Conservation (phyloP, 2,797 vertebrate species). For the Sebastes minor region DNA sequence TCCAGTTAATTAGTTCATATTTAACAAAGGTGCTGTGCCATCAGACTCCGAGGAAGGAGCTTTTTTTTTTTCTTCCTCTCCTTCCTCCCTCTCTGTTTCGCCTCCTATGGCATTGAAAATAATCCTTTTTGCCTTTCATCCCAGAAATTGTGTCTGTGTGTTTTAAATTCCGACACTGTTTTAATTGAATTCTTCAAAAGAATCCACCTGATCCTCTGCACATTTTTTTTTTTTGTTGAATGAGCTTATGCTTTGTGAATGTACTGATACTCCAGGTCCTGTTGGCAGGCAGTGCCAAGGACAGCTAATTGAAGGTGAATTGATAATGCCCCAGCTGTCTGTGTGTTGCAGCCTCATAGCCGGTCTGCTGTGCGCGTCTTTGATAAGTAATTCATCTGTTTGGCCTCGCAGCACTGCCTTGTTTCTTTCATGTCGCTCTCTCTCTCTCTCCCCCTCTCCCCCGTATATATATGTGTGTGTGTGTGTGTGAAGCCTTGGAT, state of each 20-base stretch:
- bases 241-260: conserved; percentile 42
- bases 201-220: conserved; percentile 51
- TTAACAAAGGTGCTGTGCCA: conserved; percentile 81
- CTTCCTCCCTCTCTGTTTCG: not conserved
- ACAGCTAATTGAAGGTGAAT: conserved; percentile 79
- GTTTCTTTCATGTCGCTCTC: conserved; percentile 73
- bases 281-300: conserved; percentile 58
- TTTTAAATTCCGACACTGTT: conserved; percentile 23
- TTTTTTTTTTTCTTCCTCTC: conserved; percentile 1
- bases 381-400: conserved; percentile 81
- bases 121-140: conserved; percentile 67
- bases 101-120: conserved; percentile 65
- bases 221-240: not conserved
- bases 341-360: conserved; percentile 65
- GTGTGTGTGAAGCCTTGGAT: conserved; percentile 56
- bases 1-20: conserved; percentile 83
- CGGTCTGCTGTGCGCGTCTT: conserved; percentile 60
- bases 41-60: conserved; percentile 63
- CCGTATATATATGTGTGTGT: conserved; percentile 4
- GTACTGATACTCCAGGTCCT: conserved; percentile 40
- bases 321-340: conserved; percentile 70
- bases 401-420: conserved; percentile 73
- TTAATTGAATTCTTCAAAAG: conserved; percentile 71
- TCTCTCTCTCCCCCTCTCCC: not conserved
- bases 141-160: conserved; percentile 26